Base-by-base conservation (phyloP, 2,888 invertebrate genomes). In the Emmelina monodactyla region DNA sequence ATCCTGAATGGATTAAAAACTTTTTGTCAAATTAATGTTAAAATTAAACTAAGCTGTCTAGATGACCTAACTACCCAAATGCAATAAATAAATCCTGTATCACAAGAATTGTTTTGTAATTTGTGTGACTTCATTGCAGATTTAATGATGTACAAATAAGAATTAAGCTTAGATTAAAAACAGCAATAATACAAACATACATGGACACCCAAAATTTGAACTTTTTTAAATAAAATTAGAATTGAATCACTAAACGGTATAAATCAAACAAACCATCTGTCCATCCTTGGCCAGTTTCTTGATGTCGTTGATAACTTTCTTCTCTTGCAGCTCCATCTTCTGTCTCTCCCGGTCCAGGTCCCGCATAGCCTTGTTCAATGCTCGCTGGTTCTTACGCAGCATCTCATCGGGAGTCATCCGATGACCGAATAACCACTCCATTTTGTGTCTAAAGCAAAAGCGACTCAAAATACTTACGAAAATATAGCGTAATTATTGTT, bases 241-340 rank as follows among this genome's bases (percentile, higher is more conserved):
- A n/a, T n/a, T n/a, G n/a, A n/a, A n/a, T n/a, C n/a, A 33, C n/a
- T 5, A 4, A 13, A 14, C 11, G 12, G 12, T 16, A n/a, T 14
- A 7, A 9, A 31, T 10, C 2, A 33, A 2, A 32, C 34, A 11
- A 63, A 94, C 94, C 96, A 99, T 99, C 82, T 99, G 99, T 10
- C 97, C 97, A 58, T 96, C 94, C 62, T 99, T 99, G 1, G 99
- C 99, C 75, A 98, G 88, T 78, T 97, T 98, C 67, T 99, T 99
- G 43, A 99, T 99, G 61, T 99, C 99, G 1, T 87, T 87, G 41
- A 99, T 99, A 42, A 98, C 90, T 76, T 98, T 99, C 72, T 99
- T 99, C 63, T 99, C 99, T 62, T 98, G 97, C 54, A 94, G 94
- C 67, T 99, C 98, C 96, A 99, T 97, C 63, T 94, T 91, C 69